Evolutionary conservation across 2,797 vertebrate genomes (phyloP).

Genomic region (Orestias chungarensis): DNA sequence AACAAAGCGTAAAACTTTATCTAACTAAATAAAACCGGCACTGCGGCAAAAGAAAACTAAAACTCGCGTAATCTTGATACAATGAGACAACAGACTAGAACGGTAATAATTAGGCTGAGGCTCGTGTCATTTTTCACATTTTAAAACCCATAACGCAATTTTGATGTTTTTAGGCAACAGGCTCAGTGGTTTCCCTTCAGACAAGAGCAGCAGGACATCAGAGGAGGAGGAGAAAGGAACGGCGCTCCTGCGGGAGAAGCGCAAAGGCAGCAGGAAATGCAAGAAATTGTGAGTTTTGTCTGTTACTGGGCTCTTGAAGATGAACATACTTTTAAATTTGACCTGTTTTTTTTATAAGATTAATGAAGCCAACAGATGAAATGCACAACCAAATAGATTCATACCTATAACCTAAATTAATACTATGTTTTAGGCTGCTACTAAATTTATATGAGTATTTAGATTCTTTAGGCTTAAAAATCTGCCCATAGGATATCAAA

Average conservation of each 20-base stretch:
- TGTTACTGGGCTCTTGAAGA: not conserved
- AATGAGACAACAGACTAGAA: too few species aligned
- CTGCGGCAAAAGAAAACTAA: too few species aligned
- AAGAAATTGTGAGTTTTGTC: constrained; percentile 88
- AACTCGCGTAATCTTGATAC: too few species aligned
- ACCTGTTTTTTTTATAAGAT: not conserved
- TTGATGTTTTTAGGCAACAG: constrained; percentile 69
- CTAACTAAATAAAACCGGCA: too few species aligned
- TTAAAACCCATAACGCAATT: too few species aligned
- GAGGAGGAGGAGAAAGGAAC: constrained; percentile 45
- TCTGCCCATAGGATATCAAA: not conserved
- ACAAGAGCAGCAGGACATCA: constrained; percentile 83
- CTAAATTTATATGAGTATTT: not conserved
- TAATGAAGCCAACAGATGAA: not conserved
- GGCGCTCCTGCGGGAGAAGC: constrained; percentile 80
- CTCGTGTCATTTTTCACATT: too few species aligned
- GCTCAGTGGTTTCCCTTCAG: constrained; percentile 93
- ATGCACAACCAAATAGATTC: not conserved
- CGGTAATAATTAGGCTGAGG: too few species aligned
- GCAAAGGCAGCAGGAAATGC: constrained; percentile 86
- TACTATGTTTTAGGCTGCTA: not conserved
- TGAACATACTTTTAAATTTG: not conserved
- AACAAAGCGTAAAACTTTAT: too few species aligned
- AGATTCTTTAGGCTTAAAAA: not conserved
- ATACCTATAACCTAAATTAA: not conserved